Base-by-base conservation (phyloP, 2,888 invertebrate genomes). In the Torymus auratus region DNA sequence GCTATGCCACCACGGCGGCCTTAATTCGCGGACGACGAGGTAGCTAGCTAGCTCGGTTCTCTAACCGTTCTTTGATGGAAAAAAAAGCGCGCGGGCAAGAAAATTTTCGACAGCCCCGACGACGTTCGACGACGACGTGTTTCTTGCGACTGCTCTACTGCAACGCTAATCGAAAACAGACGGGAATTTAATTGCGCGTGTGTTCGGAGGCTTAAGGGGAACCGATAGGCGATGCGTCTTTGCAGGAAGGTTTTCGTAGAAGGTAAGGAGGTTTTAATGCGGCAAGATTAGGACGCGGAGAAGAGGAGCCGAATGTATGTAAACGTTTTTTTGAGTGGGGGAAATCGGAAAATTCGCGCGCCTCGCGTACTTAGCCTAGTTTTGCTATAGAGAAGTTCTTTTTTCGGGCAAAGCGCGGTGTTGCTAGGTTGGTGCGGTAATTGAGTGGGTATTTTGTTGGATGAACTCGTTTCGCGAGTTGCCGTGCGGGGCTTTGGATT, bases 111-210 rank as follows among this genome's bases (percentile, higher is more conserved):
- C 28, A 28, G 28, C 28, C 2, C 7, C 28, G 3, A 28, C 2
- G 28, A 28, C 28, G 28, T 28, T 28, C 28, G 28, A 17, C 55
- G 52, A 14, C 52, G n/a, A 12, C 1, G 56, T 13, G n/a, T 17
- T 20, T 15, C 56, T 52, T 14, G 17, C n/a, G 20, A 15, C 10
- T 28, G 17, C 12, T 11, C 14, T 28, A n/a, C 28, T 1, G 65
- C 7, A 2, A n/a, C 65, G 65, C 64, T 78, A 78, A 78, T 78
- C 78, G 71, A 78, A 60, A 78, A 78, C 65, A 60, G 71, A 78
- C 53, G 71, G 20, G 60, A 71, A 50, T 71, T 71, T 70, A 70
- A 77, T 77, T 70, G 68, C 68, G 60, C 14, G 23, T 50, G 60
- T n/a, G 28, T 10, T 23, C 23, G 23, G 15, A 20, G 15, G 5